phyloP scores from a whole-genome alignment of 2,113 vertebrate genomes.

The Puffinus mauretanicus region DNA sequence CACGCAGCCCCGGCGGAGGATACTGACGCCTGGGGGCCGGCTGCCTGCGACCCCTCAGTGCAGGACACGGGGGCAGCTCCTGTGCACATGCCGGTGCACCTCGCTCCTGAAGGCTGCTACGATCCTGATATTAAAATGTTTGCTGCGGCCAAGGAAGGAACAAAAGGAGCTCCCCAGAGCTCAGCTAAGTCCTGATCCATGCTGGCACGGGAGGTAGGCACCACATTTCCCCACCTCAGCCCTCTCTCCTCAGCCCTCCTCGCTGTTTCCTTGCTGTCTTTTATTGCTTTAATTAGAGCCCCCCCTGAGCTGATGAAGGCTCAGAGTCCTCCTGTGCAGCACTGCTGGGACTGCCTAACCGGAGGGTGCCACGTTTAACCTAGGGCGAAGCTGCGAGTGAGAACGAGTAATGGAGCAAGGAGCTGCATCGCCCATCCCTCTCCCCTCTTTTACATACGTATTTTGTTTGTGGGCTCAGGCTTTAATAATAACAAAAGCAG shows the following conservation, averaged over 20 bases:
- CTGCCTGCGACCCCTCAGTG: not conserved
- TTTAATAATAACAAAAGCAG: not conserved
- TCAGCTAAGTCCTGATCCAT: not conserved
- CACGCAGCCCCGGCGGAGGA: not conserved
- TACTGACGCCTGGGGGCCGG: not conserved
- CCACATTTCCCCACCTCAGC: not conserved
- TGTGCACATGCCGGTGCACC: accelerated
- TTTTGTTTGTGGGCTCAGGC: not conserved
- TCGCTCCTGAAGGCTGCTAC: not conserved
- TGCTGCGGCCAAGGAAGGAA: accelerated
- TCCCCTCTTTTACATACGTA: accelerated
- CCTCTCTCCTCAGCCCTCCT: not conserved
- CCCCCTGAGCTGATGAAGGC: not conserved
- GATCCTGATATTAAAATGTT: not conserved
- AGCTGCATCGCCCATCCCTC: accelerated
- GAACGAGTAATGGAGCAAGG: accelerated
- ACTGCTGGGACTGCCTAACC: not conserved
- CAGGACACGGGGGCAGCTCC: not conserved
- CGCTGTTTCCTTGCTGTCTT: not conserved
- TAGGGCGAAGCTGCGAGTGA: not conserved
- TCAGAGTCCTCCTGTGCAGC: not conserved
- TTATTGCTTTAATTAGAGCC: not conserved
- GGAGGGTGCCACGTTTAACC: accelerated
- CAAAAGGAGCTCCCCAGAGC: accelerated
- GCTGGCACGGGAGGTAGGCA: not conserved